Conservation (phyloP, 2,888 invertebrate species). For the Nematopogon swammerdamellus region DNA sequence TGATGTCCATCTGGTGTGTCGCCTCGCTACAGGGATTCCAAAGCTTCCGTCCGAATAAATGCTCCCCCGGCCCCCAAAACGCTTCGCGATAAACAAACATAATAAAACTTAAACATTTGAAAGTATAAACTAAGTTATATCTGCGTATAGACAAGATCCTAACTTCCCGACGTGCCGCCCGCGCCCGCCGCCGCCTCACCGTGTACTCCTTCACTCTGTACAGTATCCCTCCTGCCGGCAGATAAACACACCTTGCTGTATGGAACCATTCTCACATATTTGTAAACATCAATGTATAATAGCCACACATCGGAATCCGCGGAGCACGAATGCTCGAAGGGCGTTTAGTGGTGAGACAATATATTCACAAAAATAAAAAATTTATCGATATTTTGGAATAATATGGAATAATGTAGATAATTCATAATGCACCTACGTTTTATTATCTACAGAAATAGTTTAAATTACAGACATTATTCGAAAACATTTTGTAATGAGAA, state of each 20-base stretch:
- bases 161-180: background rate
- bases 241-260: background rate
- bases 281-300: no score
- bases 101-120: background rate
- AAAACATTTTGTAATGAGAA: no score
- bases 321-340: no score
- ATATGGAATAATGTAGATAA: no score
- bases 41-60: conserved; percentile 5
- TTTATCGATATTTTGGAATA: no score
- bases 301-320: no score
- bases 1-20: conserved; percentile 14
- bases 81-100: background rate
- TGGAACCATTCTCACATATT: background rate
- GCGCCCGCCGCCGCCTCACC: background rate
- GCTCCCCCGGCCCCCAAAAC: background rate
- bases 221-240: background rate
- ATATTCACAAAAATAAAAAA: conserved; percentile 1
- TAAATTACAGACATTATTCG: no score
- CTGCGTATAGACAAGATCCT: background rate
- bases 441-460: no score
- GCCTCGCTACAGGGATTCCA: background rate
- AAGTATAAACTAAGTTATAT: background rate
- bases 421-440: no score
- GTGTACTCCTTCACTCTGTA: background rate
- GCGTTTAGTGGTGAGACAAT: no score